Evolutionary conservation across 2,113 vertebrate species (phyloP), one percentile per base, ranked within the genome.

Genomic region (Electrona antarctica): DNA sequence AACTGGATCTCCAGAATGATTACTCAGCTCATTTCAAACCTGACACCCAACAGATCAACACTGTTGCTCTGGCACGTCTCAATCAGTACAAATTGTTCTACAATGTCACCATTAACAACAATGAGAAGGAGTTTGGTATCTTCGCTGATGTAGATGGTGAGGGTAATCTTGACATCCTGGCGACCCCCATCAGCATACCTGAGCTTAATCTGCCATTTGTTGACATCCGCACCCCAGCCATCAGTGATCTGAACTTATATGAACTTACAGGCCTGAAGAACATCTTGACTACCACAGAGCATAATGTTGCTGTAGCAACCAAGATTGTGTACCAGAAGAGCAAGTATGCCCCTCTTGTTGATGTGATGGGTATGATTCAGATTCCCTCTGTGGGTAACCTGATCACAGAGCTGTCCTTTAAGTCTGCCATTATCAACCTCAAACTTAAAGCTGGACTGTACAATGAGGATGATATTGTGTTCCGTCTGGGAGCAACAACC

Each of bases 151-250:
- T 96, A 76, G 95, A 94, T 76, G 92, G 95, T 82, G 95, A 95
- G 60, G 94, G 95, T 66, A 95, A 96, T 62, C 86, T 99, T 74
- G 95, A 95, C 58, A 98, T 98, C 90, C 77, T 99, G 76, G 94
- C 59, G 29, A 84, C 74, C 33, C 94, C 95, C 64, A 77, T 99
- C 73, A 93, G 85, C 54, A 90, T 96, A 88, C 96, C 97, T 84
- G 90, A 94, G 83, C 56, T 95, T 57, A 76, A 83, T 15, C 51
- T 97, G 29, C 93, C 95, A 56, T 94, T 94, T 11, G 75, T 76
- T 54, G 71, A 62, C 62, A 67, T 95, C 73, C 93, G 68, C 72
- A 95, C 89, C 70, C 93, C 95, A 69, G 88, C 68, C 7, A 82
- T 95, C 48, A 92, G 71, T 75, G 79, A 94, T 49, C 90, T 94